Percentiles rank a stretch among this genome's conserved stretches.
Evolutionary conservation across 2,797 vertebrate species (phyloP).

Genomic region (Meriones psammophilus): DNA sequence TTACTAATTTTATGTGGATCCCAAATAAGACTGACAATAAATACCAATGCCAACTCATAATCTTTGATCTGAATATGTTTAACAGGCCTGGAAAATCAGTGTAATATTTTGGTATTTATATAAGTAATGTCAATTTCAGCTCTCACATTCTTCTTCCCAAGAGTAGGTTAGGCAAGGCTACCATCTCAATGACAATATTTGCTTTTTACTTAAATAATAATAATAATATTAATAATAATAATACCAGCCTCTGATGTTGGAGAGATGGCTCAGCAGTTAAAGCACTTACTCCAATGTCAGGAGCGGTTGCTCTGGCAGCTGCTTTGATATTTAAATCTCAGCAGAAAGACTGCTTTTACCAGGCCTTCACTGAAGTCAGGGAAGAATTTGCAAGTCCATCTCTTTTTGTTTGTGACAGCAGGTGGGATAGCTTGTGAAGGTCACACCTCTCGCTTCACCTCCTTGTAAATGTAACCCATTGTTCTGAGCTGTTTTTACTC

Average conservation of each 20-base stretch:
- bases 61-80: slow-evolving; percentile 98
- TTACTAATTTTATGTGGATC: slow-evolving; percentile 46
- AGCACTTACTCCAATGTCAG: background rate
- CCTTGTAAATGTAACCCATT: no score
- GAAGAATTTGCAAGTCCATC: no score
- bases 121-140: background rate
- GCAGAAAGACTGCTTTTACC: no score
- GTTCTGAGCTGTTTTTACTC: no score
- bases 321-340: no score
- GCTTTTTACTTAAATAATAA: background rate
- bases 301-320: no score
- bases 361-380: no score
- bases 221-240: no score
- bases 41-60: slow-evolving; percentile 90
- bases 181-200: background rate
- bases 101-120: slow-evolving; percentile 94
- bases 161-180: background rate
- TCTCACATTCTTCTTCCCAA: background rate
- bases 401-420: no score
- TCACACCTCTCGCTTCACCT: no score
- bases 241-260: background rate
- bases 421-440: no score
- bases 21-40: slow-evolving; percentile 58
- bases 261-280: background rate
- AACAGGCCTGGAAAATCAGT: slow-evolving; percentile 96